Evolutionary conservation across 2,888 invertebrate species (phyloP).

Genomic region (Melieria omissa): DNA sequence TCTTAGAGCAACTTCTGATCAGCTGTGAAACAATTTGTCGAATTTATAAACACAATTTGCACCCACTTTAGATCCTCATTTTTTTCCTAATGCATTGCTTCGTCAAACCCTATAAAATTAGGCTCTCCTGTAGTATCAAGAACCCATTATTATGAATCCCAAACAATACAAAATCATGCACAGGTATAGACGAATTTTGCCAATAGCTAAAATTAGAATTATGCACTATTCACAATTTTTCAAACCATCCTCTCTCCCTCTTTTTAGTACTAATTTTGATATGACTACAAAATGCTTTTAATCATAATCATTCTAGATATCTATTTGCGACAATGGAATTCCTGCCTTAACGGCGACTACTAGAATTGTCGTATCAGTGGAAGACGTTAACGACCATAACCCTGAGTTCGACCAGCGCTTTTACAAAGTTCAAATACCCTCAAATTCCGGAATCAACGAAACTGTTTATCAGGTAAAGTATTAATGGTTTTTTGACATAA

Average conservation of each 20-base stretch:
- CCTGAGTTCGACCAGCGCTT: constrained; percentile 86
- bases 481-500: neutral
- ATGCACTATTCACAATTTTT: neutral
- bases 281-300: neutral
- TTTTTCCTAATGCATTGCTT: no score
- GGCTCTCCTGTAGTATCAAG: no score
- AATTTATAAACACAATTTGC: no score
- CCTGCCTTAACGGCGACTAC: constrained; percentile 81
- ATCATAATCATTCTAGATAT: constrained; percentile 66
- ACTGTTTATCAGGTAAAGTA: constrained; percentile 72
- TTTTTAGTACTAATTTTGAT: neutral
- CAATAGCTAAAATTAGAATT: no score
- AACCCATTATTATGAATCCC: no score
- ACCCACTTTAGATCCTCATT: no score
- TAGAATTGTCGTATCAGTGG: constrained; percentile 82
- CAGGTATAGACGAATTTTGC: no score
- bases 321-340: constrained; percentile 81
- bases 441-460: constrained; percentile 68
- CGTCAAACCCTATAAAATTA: no score
- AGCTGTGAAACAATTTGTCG: no score
- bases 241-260: neutral
- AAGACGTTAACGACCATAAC: constrained; percentile 88
- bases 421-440: constrained; percentile 83
- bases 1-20: no score
- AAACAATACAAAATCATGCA: no score